phyloP scores from a whole-genome alignment of 2,113 vertebrate species.

The Leptodactylus fuscus region DNA sequence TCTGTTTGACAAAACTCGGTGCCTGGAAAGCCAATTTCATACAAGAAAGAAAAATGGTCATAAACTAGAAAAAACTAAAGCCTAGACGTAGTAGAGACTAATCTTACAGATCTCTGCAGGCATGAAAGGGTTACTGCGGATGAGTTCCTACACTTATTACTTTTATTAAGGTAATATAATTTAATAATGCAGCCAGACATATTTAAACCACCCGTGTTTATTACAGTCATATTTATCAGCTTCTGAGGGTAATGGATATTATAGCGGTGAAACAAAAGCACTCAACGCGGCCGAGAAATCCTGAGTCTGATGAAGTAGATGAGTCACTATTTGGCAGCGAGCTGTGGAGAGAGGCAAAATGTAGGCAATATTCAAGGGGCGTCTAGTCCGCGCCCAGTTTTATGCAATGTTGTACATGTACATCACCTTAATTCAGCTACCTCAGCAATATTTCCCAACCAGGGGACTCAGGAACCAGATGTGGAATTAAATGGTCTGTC shows the following conservation, averaged over 20 bases:
- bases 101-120: too few relatives aligned
- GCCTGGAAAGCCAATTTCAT: too few relatives aligned
- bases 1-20: too few relatives aligned
- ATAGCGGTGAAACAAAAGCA: neutral
- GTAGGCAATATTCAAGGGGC: neutral
- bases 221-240: neutral
- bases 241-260: neutral
- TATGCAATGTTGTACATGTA: neutral
- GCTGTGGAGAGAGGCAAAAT: neutral
- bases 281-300: neutral
- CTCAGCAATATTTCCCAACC: neutral
- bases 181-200: neutral
- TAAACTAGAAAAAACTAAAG: too few relatives aligned
- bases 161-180: conserved; percentile 1
- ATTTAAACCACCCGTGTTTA: neutral
- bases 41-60: too few relatives aligned
- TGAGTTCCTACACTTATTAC: neutral
- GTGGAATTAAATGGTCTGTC: too few relatives aligned
- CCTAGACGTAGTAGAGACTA: too few relatives aligned
- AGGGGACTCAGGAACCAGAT: neutral
- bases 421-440: neutral
- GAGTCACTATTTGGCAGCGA: neutral
- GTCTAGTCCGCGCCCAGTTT: neutral
- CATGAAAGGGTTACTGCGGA: neutral
- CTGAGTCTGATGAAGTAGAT: neutral